phyloP scores from a whole-genome alignment of 2,113 vertebrate species.

The Dicaeum eximium region DNA sequence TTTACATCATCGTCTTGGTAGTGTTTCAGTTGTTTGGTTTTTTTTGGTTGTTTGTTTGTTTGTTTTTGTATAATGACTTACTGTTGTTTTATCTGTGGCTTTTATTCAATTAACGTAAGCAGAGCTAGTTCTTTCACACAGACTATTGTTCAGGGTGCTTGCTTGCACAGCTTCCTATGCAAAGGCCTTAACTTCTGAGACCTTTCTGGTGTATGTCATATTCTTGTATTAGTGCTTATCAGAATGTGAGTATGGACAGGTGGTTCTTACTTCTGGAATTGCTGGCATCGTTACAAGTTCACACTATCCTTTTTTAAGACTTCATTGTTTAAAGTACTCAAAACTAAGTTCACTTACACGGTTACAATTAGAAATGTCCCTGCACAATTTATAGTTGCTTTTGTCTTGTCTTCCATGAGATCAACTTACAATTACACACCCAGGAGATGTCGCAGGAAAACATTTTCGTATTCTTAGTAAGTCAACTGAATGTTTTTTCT shows the following conservation, averaged over 20 bases:
- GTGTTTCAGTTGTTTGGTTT: neutral
- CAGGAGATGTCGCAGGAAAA: neutral
- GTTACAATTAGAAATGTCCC: neutral
- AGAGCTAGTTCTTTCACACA: neutral
- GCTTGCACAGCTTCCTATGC: neutral
- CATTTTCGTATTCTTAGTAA: neutral
- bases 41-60: no score
- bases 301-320: neutral
- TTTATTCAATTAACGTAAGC: neutral
- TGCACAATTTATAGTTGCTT: neutral
- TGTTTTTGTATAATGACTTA: neutral
- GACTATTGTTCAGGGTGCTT: neutral
- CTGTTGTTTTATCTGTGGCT: neutral
- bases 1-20: neutral
- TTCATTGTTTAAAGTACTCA: neutral
- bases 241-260: neutral
- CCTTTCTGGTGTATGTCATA: neutral
- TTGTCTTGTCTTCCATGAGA: neutral
- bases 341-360: neutral
- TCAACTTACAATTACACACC: neutral
- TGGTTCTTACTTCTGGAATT: neutral
- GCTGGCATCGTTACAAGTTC: neutral
- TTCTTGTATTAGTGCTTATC: accelerated
- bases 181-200: neutral
- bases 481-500: neutral